Conservation (phyloP, 1,140 invertebrate genomes). For the Heterodera carotae region DNA sequence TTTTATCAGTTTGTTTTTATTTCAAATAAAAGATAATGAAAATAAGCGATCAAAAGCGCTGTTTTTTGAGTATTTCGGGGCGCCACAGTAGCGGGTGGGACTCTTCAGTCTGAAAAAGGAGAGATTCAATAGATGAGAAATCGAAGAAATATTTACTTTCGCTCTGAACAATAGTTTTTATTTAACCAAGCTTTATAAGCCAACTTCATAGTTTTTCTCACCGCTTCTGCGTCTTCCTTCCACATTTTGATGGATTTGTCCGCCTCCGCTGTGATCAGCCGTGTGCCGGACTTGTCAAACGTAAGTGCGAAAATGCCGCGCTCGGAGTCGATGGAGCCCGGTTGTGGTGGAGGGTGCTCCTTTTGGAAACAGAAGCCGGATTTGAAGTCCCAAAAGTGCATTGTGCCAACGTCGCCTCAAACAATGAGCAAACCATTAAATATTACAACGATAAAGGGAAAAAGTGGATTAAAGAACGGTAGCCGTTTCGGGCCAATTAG, state of each 20-base stretch:
- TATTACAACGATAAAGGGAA: no score
- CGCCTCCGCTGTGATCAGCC: conserved; percentile 93
- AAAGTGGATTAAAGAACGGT: no score
- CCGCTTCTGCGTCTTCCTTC: conserved; percentile 91
- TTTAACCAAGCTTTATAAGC: background rate
- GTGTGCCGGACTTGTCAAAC: conserved; percentile 88
- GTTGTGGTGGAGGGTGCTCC: conserved; percentile 78
- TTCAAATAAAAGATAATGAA: background rate
- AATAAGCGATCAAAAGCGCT: conserved; percentile 38
- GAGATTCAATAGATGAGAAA: conserved; percentile 30
- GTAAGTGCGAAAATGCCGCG: conserved; percentile 92
- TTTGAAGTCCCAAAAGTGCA: conserved; percentile 98
- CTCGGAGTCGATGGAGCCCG: conserved; percentile 99
- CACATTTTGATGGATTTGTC: conserved; percentile 99
- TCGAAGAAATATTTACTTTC: background rate
- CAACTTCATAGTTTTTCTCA: conserved; percentile 65
- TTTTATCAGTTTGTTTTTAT: background rate
- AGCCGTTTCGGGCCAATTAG: no score
- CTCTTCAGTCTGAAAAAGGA: conserved; percentile 80
- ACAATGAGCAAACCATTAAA: background rate
- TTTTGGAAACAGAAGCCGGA: conserved; percentile 97
- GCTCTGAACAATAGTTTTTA: conserved; percentile 2
- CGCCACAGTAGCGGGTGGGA: conserved; percentile 94
- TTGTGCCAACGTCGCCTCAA: conserved; percentile 86
- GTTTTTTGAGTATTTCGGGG: conserved; percentile 85